Percentiles rank a stretch among this genome's conserved stretches.
phyloP scores from a whole-genome alignment of 2,797 vertebrate genomes.

The Anguilla pacifica region DNA sequence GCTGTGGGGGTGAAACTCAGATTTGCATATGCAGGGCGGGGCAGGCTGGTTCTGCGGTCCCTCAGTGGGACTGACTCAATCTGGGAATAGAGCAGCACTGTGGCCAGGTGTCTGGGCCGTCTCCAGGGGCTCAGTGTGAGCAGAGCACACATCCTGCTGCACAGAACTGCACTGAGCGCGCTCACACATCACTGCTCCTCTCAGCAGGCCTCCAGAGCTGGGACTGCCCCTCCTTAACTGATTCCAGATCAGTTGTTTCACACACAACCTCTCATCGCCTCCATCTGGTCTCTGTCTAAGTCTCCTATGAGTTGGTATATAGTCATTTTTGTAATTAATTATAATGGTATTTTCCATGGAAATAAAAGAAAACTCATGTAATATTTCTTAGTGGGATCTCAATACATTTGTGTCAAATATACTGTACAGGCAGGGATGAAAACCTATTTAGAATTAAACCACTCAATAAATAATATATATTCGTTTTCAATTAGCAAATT shows the following conservation, averaged over 20 bases:
- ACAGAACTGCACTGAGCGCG: not conserved
- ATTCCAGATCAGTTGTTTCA: not conserved
- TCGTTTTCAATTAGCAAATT: too few relatives aligned
- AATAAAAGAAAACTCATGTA: too few relatives aligned
- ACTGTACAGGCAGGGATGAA: too few relatives aligned
- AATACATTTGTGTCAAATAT: not conserved
- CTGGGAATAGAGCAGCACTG: not conserved
- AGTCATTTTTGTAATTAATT: too few relatives aligned
- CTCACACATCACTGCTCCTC: not conserved
- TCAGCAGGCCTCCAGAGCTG: not conserved
- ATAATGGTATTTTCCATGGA: too few relatives aligned
- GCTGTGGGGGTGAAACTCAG: not conserved
- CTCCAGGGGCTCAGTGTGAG: not conserved
- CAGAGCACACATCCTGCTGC: not conserved
- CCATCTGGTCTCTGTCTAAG: too few relatives aligned
- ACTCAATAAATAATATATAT: too few relatives aligned
- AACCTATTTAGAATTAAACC: too few relatives aligned
- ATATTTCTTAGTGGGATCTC: not conserved
- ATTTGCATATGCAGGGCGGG: slow-evolving; percentile 1
- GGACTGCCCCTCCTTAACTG: not conserved
- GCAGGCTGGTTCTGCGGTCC: slow-evolving; percentile 20
- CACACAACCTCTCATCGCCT: too few relatives aligned
- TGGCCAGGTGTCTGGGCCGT: not conserved
- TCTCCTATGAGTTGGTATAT: too few relatives aligned
- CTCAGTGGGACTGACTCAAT: slow-evolving; percentile 24